Base-by-base conservation (phyloP, 2,888 invertebrate species). In the Drosophila siamana region DNA sequence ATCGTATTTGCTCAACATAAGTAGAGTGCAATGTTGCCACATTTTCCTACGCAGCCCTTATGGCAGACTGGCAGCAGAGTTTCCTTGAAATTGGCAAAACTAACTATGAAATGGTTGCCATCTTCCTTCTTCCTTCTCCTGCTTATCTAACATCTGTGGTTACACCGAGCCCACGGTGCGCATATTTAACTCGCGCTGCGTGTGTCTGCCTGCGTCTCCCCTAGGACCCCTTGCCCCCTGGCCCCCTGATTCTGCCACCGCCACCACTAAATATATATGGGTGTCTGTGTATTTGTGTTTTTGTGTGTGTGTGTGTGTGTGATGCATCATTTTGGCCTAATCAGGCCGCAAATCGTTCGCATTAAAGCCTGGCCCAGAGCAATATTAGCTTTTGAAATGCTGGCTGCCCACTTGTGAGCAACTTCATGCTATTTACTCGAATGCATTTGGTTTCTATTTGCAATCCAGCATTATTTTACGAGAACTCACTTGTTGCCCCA, bases 321-420 rank as follows among this genome's bases (percentile, higher is more conserved):
- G 86, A 85, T 86, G 86, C 87, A 85, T 87, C 86, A 87, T 86
- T 87, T 87, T 85, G 71, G 75, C 74, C 87, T 86, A 86, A 86
- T 86, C 86, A 86, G 66, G 62, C 60, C 74, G 75, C 86, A 86
- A 87, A 87, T 86, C 85, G 87, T 85, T 80, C 76, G 82, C 82
- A 86, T 85, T 86, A 85, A 80, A 82, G 74, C 78, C 66, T 63
- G 74, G 78, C 78, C 81, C 64, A 76, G 56, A 81, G 85, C 86
- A 63, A 82, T 86, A 82, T 79, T 83, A 72, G 82, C 71, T 69
- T 82, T 78, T 50, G 51, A 55, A 63, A 63, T 71, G 63, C 75
- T 64, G 76, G 66, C 68, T 44, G 66, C 60, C 68, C 71, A 73
- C 80, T 80, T 73, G 67, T 71, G 77, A 64, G 52, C 66, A 63